Evolutionary conservation across 1,140 invertebrate genomes (phyloP), one percentile per base, ranked within the genome.

Genomic region (Drosophila ohnishii): DNA sequence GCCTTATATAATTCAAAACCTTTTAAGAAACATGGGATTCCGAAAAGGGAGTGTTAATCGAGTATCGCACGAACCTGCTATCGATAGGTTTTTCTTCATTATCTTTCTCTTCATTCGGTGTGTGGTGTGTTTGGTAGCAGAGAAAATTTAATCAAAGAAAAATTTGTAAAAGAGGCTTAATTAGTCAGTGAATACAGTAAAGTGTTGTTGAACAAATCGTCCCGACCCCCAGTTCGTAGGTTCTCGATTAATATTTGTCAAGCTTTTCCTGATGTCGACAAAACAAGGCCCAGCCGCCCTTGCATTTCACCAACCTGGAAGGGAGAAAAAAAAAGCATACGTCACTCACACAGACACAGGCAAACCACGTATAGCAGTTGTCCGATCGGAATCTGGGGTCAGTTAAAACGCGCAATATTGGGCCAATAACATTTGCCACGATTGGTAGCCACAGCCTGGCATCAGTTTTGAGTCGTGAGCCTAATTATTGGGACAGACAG

Each of bases 121-220:
- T 78, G 75, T 77, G 74, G 80, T 87, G 84, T 82, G 83, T 86
- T 86, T 79, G 48, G 60, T 59, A 71, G 83, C 75, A 79, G 67
- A 87, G 86, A 87, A 87, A 87, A 87, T 71, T 80, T 61, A 73
- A 65, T 74, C 65, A 78, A 76, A 73, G 64, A 58, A 76, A 83
- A 83, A 70, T 60, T 72, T 45, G 65, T 42, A 47, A 73, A 66
- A 75, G 50, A 65, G 55, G 60, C 48, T 62, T 25, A 47, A 61
- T 51, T 42, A 75, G 69, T 77, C 80, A 67, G 83, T 87, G 74
- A 83, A 87, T 55, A 77, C 35, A 63, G 72, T 32, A 74, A 83
- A 70, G 76, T 87, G 84, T 13, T 57, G 61, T 51, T 62, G 30
- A 67, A 47, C 5, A 50, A 74, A 65, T 30, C 6, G 1, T 4